phyloP scores from a whole-genome alignment of 2,888 invertebrate genomes.

The Acheta domesticus region DNA sequence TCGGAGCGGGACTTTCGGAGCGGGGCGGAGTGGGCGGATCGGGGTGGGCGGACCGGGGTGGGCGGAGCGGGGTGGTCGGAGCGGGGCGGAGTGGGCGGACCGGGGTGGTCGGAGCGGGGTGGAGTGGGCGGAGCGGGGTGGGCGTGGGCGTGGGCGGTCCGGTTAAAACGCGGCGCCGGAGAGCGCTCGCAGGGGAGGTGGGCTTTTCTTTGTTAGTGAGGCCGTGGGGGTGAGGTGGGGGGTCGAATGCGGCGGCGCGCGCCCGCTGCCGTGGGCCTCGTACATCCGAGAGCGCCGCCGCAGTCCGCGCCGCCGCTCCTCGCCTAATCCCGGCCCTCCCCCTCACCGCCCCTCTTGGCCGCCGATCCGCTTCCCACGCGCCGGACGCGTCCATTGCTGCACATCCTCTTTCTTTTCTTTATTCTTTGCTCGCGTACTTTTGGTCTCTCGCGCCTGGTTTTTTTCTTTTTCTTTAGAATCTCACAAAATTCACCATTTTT shows the following conservation, averaged over 20 bases:
- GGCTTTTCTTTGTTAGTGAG: not conserved
- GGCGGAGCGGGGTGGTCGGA: too few relatives aligned
- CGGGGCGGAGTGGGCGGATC: too few relatives aligned
- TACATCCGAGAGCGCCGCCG: not conserved
- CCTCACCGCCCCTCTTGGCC: not conserved
- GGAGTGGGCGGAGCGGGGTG: not conserved
- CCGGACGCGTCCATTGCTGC: too few relatives aligned
- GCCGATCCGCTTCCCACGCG: too few relatives aligned
- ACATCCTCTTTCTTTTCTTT: too few relatives aligned
- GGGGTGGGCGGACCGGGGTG: too few relatives aligned
- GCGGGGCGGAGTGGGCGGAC: not conserved
- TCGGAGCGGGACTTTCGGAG: too few relatives aligned
- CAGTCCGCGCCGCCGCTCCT: not conserved
- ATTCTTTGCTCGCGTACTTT: too few relatives aligned
- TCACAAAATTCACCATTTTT: too few relatives aligned
- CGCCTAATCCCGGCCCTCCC: not conserved
- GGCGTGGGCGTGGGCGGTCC: not conserved
- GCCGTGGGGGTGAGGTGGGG: not conserved
- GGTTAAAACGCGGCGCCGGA: not conserved
- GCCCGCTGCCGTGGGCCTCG: not conserved
- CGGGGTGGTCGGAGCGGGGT: not conserved
- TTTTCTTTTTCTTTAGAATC: too few relatives aligned
- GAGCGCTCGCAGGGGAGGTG: not conserved
- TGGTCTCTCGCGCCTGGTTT: rapidly evolving
- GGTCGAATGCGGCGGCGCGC: not conserved